Conservation (phyloP, 1,140 invertebrate genomes). For the Lanistes nyassanus region DNA sequence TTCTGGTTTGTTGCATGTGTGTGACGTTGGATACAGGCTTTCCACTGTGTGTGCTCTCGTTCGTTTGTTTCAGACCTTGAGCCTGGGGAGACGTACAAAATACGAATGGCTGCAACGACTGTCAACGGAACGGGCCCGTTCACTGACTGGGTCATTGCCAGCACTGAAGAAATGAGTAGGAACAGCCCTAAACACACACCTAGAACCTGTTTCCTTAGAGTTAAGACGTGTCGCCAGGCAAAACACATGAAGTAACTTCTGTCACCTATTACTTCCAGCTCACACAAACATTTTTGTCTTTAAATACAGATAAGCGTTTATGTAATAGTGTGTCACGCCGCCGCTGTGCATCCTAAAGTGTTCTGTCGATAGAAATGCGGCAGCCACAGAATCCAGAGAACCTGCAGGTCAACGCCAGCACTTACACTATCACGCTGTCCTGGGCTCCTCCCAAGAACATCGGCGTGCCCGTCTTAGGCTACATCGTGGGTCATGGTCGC, state of each 20-base stretch:
- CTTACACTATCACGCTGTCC: conserved; percentile 85
- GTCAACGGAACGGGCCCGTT: conserved; percentile 93
- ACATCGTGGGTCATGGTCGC: conserved; percentile 93
- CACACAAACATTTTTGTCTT: background rate
- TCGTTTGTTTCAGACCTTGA: conserved; percentile 71
- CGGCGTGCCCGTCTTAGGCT: conserved; percentile 84
- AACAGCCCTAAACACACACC: too few species aligned
- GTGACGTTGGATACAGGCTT: background rate
- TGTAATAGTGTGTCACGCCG: too few species aligned
- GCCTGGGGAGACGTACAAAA: conserved; percentile 81
- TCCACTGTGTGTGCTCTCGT: background rate
- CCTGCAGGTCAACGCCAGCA: conserved; percentile 78
- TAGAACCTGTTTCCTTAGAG: background rate
- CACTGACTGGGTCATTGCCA: conserved; percentile 87
- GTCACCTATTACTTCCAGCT: background rate
- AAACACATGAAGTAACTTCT: background rate
- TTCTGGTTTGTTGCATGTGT: background rate
- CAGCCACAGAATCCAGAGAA: conserved; percentile 85
- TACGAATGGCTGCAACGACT: conserved; percentile 88
- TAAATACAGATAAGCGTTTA: background rate
- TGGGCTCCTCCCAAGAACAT: conserved; percentile 78
- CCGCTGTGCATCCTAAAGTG: background rate
- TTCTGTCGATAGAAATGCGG: conserved; percentile 72
- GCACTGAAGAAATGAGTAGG: conserved; percentile 73
- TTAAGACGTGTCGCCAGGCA: background rate